Conservation (phyloP, 2,888 invertebrate genomes). For the Pandemis corylana region DNA sequence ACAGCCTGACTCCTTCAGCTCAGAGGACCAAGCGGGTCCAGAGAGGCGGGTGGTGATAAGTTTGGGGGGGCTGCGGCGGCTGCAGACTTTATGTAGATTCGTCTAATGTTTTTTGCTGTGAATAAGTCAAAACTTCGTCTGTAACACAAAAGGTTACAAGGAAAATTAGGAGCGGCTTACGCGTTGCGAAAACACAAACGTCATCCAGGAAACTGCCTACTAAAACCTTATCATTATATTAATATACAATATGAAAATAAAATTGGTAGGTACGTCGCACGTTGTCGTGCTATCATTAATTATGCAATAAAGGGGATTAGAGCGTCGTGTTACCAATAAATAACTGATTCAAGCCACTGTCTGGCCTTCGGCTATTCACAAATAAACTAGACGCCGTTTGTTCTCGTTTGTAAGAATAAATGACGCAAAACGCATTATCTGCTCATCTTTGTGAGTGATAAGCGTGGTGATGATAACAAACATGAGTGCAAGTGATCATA, state of each 20-base stretch:
- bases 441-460: not conserved
- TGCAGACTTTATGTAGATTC: too few relatives aligned
- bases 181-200: not conserved
- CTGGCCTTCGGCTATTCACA: constrained; percentile 4
- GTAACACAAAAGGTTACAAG: too few relatives aligned
- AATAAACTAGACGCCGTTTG: not conserved
- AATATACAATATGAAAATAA: constrained; percentile 1
- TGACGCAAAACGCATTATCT: not conserved
- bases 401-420: not conserved
- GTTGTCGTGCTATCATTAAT: not conserved
- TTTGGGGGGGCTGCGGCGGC: too few relatives aligned
- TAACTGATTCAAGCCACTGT: not conserved
- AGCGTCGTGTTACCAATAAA: not conserved
- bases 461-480: not conserved
- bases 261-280: too few relatives aligned
- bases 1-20: too few relatives aligned
- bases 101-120: too few relatives aligned
- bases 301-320: constrained; percentile 3
- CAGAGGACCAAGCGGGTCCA: too few relatives aligned
- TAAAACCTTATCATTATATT: not conserved
- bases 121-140: too few relatives aligned
- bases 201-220: not conserved
- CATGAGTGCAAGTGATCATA: too few relatives aligned
- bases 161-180: too few relatives aligned
- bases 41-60: too few relatives aligned